Base-by-base conservation (phyloP, 2,888 invertebrate species). In the Nomada lathburiana region DNA sequence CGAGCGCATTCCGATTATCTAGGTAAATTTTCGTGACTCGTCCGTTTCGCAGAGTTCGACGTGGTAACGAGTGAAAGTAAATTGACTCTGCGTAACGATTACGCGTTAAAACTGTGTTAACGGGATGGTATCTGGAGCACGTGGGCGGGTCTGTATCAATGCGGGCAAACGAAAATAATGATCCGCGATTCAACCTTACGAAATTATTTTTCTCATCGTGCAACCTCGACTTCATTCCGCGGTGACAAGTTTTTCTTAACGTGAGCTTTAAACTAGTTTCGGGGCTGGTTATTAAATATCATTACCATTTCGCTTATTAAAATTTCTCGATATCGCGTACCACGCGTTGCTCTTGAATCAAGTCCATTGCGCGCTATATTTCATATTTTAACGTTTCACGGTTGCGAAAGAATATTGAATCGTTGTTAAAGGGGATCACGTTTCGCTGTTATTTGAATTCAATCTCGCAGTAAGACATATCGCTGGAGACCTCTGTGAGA, bases 401-500 rank as follows among this genome's bases (percentile, higher is more conserved):
- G 52, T n/a, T 16, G 18, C 20, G 20, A 53, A 53, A 53, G 7
- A 53, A 53, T 53, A 20, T 53, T 20, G n/a, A 53, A 11, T 20
- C 9, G n/a, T 53, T n/a, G 53, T 53, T 20, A 20, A 7, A 53
- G n/a, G 9, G n/a, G 20, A 11, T 53, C 53, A 4, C 29, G n/a
- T 52, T 36, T 70, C 1, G 2, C 44, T 55, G 23, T 63, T 62
- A 29, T n/a, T 36, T 42, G 29, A 64, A 65, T 65, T 53, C n/a
- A 2, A 23, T 29, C 11, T 55, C 50, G 26, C 64, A 59, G 53
- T 13, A 44, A 68, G 60, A 55, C 60, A 68, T 59, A 82, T 82
- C 74, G 64, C 72, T 79, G 80, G 81, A 82, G 86, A 85, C 82
- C 85, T 86, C 86, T 85, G 78, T 81, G 81, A 75, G 82, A 60